Percentiles rank a stretch among this genome's conserved stretches.
These are phyloP conservation scores for Actenoides hombroni DNA, from an alignment of 2,113 vertebrate genomes.

Conservation along the genomic window DNA sequence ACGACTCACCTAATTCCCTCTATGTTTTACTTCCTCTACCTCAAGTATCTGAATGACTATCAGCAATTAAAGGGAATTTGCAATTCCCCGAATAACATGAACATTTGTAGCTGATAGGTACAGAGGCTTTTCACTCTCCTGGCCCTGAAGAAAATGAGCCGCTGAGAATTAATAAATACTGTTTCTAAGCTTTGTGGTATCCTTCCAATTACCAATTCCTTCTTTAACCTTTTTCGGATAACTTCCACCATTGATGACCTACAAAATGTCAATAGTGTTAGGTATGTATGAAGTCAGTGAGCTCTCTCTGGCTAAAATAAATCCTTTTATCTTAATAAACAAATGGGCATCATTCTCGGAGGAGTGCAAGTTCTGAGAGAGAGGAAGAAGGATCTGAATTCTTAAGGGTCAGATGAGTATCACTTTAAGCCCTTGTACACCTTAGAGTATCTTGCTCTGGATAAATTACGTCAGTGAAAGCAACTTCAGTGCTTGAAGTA, in stretches of 20 bases:
- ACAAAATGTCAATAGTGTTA: background rate
- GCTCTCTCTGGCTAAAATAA: background rate
- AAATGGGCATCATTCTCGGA: background rate
- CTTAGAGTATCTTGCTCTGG: background rate
- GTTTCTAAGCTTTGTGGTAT: background rate
- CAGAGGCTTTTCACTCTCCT: background rate
- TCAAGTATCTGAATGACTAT: background rate
- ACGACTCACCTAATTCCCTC: background rate
- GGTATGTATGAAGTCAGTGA: background rate
- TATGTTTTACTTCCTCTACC: background rate
- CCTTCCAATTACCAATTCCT: background rate
- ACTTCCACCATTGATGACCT: background rate
- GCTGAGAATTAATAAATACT: background rate
- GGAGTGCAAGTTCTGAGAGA: background rate
- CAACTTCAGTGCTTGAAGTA: background rate
- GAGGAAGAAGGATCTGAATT: background rate
- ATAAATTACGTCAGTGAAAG: background rate
- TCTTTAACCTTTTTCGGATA: background rate
- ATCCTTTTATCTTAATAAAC: background rate
- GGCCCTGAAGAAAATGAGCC: background rate
- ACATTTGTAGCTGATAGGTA: constrained; percentile 5
- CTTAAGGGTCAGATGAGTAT: background rate
- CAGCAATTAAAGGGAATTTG: constrained; percentile 6
- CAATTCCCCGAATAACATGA: background rate
- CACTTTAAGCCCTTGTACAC: background rate